Base-by-base conservation (phyloP, 2,888 invertebrate genomes). In the Acrobeloides nanus region DNA sequence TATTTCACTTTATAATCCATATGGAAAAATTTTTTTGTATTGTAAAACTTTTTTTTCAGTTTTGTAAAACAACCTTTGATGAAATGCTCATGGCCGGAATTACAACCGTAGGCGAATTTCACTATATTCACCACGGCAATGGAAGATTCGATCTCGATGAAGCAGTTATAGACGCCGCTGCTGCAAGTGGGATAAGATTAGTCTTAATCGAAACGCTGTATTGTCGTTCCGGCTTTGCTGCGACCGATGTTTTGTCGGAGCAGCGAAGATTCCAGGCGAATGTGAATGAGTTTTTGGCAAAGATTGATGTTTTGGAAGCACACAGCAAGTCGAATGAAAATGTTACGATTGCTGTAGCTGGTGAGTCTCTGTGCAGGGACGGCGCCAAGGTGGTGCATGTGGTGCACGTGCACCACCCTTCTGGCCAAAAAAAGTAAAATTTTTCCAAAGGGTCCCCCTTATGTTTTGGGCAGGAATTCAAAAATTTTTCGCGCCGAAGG, bases 81-180 rank as follows among this genome's bases (percentile, higher is more conserved):
- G 72, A 72, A 49, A 72, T 72, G 72, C 40, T 71, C 1, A 48
- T 53, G 7, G 62, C 68, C 3, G 72, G 72, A 18, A 72, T 72
- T 35, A 72, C 72, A 1, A 62, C 65, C 3, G 72, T 72, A 6
- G 72, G 72, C 17, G 72, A 72, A 42, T 72, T 72, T 41, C 72
- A 72, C 51, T 72, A 72, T 38, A 68, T 72, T 1, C 72, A 72
- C 50, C 72, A 72, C 42, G 61, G 60, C 3, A 46, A 51, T 18
- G 53, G 46, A 10, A 40, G 51, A 47, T 60, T 41, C 18, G 54
- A 62, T 29, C 53, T 70, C 25, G 70, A 70, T 47, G 37, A 55
- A 31, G 63, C 61, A 0, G 69, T 70, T 0, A 49, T 70, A 12
- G 58, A 63, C 44, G 70, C 70, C 1, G 70, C 70, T 2, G 53